Evolutionary conservation across 2,113 vertebrate species (phyloP).

Genomic region (Tyrannus savana): DNA sequence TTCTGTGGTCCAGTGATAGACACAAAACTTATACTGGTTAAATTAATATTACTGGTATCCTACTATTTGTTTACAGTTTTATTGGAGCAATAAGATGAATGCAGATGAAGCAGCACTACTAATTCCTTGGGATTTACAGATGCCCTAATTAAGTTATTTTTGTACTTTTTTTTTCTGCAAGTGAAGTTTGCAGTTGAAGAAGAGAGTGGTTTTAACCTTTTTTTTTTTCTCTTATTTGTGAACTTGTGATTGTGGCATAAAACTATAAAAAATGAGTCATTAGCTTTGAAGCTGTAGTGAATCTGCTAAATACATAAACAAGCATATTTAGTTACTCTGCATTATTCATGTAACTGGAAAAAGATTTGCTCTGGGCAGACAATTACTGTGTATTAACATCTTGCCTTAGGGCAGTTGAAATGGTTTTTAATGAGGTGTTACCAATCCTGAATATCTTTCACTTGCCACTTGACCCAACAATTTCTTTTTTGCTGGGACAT

Average conservation of each 20-base stretch:
- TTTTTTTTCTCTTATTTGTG: background rate
- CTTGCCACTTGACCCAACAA: constrained; percentile 58
- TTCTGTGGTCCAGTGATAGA: background rate
- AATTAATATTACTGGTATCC: background rate
- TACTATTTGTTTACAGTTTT: constrained; percentile 24
- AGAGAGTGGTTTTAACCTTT: background rate
- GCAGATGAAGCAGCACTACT: constrained; percentile 19
- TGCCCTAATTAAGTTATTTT: constrained; percentile 13
- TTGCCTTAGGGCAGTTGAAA: constrained; percentile 60
- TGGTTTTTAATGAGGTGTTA: constrained; percentile 69
- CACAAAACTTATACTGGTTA: constrained; percentile 17
- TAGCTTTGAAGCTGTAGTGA: constrained; percentile 24
- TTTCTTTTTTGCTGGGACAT: constrained; percentile 53
- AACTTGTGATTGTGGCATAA: background rate
- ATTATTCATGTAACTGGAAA: constrained; percentile 64
- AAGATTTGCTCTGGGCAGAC: constrained; percentile 52
- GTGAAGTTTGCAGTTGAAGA: background rate
- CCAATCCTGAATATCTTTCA: constrained; percentile 62
- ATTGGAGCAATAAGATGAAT: background rate
- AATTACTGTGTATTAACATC: constrained; percentile 71
- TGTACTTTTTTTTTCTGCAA: background rate
- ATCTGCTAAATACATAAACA: constrained; percentile 54
- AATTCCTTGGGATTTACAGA: constrained; percentile 3
- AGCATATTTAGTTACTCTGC: constrained; percentile 54
- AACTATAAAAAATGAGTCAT: background rate